Percentiles rank a stretch among this genome's conserved stretches.
Evolutionary conservation across 1,140 invertebrate genomes (phyloP).

Genomic region (Meteorus sp.): DNA sequence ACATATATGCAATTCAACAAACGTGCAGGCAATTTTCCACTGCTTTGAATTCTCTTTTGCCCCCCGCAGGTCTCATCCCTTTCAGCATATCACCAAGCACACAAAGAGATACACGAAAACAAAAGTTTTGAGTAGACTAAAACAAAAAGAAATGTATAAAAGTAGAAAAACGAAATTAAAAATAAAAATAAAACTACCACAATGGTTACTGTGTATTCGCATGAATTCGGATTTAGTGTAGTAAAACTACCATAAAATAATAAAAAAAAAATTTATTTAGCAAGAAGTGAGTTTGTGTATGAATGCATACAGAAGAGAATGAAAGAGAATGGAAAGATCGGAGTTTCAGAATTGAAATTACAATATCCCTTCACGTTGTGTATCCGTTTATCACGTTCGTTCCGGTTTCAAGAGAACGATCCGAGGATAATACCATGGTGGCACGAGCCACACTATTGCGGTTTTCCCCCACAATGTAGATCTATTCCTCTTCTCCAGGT

Average conservation of each 20-base stretch:
- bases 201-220: too few species aligned
- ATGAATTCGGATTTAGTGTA: too few species aligned
- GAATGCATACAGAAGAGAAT: not conserved
- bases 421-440: constrained; percentile 8
- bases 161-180: not conserved
- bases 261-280: too few species aligned
- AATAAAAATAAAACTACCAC: too few species aligned
- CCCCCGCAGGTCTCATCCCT: too few species aligned
- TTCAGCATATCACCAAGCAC: constrained; percentile 1
- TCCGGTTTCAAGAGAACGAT: constrained; percentile 14
- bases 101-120: not conserved
- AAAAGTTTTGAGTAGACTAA: not conserved
- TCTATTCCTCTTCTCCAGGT: too few species aligned
- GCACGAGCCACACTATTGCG: constrained; percentile 8
- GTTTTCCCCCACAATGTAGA: too few species aligned
- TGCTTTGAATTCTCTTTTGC: not conserved
- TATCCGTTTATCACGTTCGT: constrained; percentile 28
- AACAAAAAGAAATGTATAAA: not conserved
- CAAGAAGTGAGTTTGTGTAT: not conserved
- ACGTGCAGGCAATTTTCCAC: not conserved
- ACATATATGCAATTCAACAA: too few species aligned
- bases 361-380: constrained; percentile 26
- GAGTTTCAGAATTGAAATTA: constrained; percentile 35
- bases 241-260: too few species aligned
- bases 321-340: constrained; percentile 17